Conservation (phyloP, 2,113 vertebrate genomes). For the Grantiella picta region DNA sequence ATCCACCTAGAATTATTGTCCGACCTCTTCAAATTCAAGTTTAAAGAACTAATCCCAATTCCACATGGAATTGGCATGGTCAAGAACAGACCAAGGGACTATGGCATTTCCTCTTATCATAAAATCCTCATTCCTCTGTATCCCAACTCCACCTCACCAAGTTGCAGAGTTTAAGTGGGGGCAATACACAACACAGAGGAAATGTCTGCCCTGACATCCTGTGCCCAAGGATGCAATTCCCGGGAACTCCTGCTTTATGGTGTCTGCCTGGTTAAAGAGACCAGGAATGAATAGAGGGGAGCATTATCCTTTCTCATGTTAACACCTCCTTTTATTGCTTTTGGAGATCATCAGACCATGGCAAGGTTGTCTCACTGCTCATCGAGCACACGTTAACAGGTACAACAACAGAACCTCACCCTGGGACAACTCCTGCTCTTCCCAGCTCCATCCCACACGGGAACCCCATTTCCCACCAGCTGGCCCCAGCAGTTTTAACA, state of each 20-base stretch:
- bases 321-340: neutral
- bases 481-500: rapidly evolving
- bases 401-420: rapidly evolving
- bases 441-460: rapidly evolving
- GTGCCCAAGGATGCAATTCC: neutral
- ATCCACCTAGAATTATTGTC: neutral
- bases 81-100: neutral
- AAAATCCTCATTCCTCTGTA: neutral
- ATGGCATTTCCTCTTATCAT: neutral
- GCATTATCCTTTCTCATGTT: rapidly evolving
- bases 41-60: neutral
- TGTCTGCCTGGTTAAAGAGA: neutral
- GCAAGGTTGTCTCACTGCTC: neutral
- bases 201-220: rapidly evolving
- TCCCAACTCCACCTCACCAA: neutral
- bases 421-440: neutral
- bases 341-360: neutral
- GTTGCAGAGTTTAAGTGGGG: neutral
- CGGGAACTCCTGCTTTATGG: rapidly evolving
- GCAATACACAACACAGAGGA: rapidly evolving
- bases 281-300: rapidly evolving
- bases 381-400: neutral
- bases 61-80: neutral
- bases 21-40: neutral
- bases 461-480: neutral